A percentile compares a stretch with the other conserved stretches of the same genome.
These are phyloP conservation scores for Myotis yumanensis DNA, from an alignment of 2,113 vertebrate species.

Conservation along the genomic window DNA sequence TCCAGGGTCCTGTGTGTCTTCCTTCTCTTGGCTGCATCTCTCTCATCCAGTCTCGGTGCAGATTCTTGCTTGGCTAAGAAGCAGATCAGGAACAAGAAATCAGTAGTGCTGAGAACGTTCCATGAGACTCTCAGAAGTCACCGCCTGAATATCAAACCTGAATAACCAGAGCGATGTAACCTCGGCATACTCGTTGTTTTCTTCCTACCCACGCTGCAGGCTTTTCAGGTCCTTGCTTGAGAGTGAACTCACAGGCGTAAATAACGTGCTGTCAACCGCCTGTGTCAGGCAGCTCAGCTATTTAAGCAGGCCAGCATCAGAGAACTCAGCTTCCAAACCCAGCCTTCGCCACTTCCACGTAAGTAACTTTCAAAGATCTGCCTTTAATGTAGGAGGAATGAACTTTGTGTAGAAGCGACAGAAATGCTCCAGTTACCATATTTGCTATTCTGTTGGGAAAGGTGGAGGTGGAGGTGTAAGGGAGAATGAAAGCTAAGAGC, in stretches of 20 bases:
- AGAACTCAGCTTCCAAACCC: constrained; percentile 32
- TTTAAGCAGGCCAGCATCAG: constrained; percentile 74
- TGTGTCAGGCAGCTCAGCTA: constrained; percentile 66
- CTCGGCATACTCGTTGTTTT: constrained; percentile 63
- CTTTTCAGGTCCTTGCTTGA: constrained; percentile 85
- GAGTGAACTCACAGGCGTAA: constrained; percentile 61
- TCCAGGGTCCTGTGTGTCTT: neutral
- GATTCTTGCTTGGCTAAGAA: neutral
- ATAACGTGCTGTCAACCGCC: constrained; percentile 57
- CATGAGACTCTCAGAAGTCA: neutral
- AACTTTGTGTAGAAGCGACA: neutral
- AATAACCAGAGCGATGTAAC: constrained; percentile 79
- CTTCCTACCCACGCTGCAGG: constrained; percentile 78
- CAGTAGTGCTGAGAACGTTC: neutral
- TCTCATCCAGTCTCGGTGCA: neutral
- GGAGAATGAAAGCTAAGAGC: neutral
- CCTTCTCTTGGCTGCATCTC: neutral
- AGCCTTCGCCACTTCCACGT: constrained; percentile 69
- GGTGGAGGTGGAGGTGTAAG: neutral
- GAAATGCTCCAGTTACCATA: fast-evolving
- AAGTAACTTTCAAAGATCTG: constrained; percentile 62
- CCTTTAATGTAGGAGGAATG: neutral
- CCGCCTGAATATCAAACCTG: constrained; percentile 81
- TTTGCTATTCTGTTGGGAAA: neutral
- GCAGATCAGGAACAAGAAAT: neutral